Evolutionary conservation across 1,140 invertebrate genomes (phyloP), one percentile per base, ranked within the genome.

Genomic region (Camponotus floridanus): DNA sequence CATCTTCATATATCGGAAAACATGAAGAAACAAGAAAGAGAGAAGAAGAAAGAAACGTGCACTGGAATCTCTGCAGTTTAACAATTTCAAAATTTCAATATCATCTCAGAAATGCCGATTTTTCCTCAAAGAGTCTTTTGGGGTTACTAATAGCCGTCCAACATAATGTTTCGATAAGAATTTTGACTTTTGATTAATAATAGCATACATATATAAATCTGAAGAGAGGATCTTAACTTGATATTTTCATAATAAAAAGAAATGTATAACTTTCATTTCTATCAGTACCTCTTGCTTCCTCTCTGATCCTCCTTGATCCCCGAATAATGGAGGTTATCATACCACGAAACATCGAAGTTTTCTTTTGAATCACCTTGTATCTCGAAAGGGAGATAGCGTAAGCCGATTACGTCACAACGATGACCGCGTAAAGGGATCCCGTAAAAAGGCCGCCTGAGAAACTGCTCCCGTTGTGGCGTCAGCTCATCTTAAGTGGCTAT

Each of bases 401-500:
- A 83, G 68, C 79, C 68, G 79, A 74, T 83, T 83, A 74, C 39
- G 55, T 78, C 65, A 88, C 76, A 76, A 51, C 48, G 70, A 51
- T 88, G 86, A 85, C 87, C 65, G 84, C 26, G 51, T 62, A 26
- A 73, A 51, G 36, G 51, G 48, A 67, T 4, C 42, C 55, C 39
- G 62, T 78, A 73, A 73, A 70, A 88, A 70, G 74, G 74, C 55
- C n/a, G 31, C 39, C 21, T 39, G 36, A 18, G 79, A 83, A 26
- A 36, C 42, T 18, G 74, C 42, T 68, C 48, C 31, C 51, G n/a
- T 51, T 39, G 51, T 59, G 79, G 70, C 83, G 62, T 65, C 73
- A 62, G 61, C n/a, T 21, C 42, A 51, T 88, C 86, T 88, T 88
- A 79, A 88, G 87, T 84, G 84, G 59, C 74, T 84, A 78, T 70